Base-by-base conservation (phyloP, 1,140 invertebrate genomes). In the Cepaea nemoralis region DNA sequence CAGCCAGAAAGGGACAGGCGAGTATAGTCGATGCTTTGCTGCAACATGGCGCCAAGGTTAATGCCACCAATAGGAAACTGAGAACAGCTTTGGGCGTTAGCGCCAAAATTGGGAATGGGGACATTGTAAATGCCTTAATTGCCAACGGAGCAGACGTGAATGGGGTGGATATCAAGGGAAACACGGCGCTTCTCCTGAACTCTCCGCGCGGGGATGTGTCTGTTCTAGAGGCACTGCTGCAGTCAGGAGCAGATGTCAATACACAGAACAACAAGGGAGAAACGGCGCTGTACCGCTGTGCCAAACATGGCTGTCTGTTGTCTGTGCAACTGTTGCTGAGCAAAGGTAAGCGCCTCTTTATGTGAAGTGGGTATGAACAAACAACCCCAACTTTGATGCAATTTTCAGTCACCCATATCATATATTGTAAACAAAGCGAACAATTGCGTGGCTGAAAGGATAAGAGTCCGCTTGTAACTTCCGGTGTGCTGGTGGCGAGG, bases 261-360 rank as follows among this genome's bases (percentile, higher is more conserved):
- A 67, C 69, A 27, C 10, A 42, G 33, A 78, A 78, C 77, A 69
- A 39, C 31, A 67, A 45, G 22, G 77, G 63, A 3, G 77, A 78
- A 45, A 78, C 63, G 5, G 59, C 77, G 0, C 48, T 78, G 77
- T 42, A 48, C 24, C 31, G 69, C 37, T 1, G n/a, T 24, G 77
- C 63, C 42, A 67, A 45, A 45, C 59, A 78, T 45, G 77, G 75
- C 3, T 39, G 3, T n/a, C 35, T 35, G 48, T 1, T 33, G 5
- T 12, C 59, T 39, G 50, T 63, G 40, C 31, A 77, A 33, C 14
- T 66, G 1, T n/a, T 77, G 22, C 35, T 77, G 10, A 50, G 66
- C 5, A 39, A 77, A 59, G 75, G 75, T 77, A 63, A 22, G 59
- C 12, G 50, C n/a, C 8, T n/a, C n/a, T n/a, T n/a, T n/a, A n/a